Conservation (phyloP, 2,888 invertebrate genomes). For the Drosophila anomalipes region DNA sequence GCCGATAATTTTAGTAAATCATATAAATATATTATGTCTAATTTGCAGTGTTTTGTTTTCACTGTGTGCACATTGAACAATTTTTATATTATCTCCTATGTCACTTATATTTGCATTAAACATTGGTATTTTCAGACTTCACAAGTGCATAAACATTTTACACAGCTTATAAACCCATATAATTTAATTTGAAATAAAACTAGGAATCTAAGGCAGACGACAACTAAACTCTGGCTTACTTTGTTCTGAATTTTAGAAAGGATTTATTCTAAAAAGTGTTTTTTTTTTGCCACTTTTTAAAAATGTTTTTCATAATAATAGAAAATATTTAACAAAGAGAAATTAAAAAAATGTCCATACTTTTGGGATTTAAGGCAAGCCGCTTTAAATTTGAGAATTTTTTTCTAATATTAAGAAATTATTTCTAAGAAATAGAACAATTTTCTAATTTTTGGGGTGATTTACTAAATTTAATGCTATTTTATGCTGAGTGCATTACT, state of each 20-base stretch:
- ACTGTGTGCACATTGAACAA: not conserved
- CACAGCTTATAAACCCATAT: not conserved
- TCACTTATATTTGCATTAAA: no score
- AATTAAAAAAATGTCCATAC: not conserved
- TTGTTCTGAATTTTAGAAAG: not conserved
- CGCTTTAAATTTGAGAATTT: no score
- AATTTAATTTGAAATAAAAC: not conserved
- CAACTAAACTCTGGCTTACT: not conserved
- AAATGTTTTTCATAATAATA: not conserved
- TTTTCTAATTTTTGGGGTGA: not conserved
- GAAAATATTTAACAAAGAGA: not conserved
- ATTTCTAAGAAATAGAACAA: not conserved
- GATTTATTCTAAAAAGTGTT: not conserved
- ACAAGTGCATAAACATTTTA: not conserved
- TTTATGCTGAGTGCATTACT: not conserved
- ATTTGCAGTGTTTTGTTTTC: no score
- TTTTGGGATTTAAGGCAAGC: not conserved
- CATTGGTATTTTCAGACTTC: not conserved
- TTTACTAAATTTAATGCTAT: not conserved
- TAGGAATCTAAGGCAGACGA: no score
- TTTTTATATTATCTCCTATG: not conserved
- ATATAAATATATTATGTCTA: no score
- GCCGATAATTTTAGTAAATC: not conserved
- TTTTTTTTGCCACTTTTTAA: not conserved
- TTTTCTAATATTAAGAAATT: not conserved